Conservation (phyloP, 1,140 invertebrate species). For the Melipona quadrifasciata region DNA sequence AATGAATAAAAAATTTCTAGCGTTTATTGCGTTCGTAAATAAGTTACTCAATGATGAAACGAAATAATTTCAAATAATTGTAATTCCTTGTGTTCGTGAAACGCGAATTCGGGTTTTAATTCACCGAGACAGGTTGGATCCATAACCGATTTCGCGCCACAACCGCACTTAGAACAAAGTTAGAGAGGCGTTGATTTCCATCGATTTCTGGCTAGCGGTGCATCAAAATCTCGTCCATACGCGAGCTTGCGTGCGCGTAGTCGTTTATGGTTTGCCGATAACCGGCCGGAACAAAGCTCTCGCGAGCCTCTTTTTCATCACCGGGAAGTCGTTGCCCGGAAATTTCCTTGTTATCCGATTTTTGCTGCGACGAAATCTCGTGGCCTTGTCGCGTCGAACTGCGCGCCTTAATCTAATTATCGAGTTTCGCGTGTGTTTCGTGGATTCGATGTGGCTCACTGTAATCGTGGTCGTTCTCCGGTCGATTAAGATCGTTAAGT, state of each 20-base stretch:
- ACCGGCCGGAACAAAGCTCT: constrained; percentile 36
- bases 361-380: not conserved
- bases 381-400: not conserved
- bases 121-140: not conserved
- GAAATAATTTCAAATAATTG: too few relatives aligned
- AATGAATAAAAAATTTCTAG: too few relatives aligned
- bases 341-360: constrained; percentile 4
- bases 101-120: not conserved
- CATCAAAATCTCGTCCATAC: not conserved
- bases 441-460: not conserved
- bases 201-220: constrained; percentile 37
- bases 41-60: too few relatives aligned
- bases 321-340: not conserved
- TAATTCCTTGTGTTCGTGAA: too few relatives aligned
- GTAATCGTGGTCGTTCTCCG: not conserved
- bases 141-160: not conserved
- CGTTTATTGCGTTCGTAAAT: too few relatives aligned
- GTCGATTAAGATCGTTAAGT: not conserved
- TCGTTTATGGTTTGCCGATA: constrained; percentile 45
- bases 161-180: constrained; percentile 42
- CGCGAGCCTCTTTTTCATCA: not conserved
- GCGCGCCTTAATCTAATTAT: not conserved
- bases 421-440: not conserved
- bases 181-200: constrained; percentile 33
- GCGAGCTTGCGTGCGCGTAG: constrained; percentile 25